phyloP scores from a whole-genome alignment of 2,888 invertebrate species.

The Pseudococcus longispinus region DNA sequence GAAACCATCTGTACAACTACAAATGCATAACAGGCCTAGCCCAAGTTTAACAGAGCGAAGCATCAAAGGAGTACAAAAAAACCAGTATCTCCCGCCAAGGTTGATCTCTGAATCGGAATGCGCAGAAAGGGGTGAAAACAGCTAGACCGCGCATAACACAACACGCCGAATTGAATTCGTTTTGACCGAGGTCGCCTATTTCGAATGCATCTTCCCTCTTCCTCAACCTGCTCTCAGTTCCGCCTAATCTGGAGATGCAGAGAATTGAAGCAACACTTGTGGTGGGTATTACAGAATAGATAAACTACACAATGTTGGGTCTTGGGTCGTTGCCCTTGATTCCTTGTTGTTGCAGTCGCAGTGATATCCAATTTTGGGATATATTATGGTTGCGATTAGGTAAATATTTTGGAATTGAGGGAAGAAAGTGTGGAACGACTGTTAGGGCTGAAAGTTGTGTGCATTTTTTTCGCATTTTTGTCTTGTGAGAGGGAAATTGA shows the following conservation, averaged over 20 bases:
- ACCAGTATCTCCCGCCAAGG: slow-evolving; percentile 17
- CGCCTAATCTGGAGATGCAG: slow-evolving; percentile 16
- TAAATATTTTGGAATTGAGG: too few relatives aligned
- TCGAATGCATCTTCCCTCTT: not conserved
- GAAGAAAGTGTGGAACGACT: too few relatives aligned
- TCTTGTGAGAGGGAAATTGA: too few relatives aligned
- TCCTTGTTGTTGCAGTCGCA: not conserved
- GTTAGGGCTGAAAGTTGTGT: too few relatives aligned
- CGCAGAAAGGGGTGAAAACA: slow-evolving; percentile 10
- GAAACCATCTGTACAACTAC: slow-evolving; percentile 42
- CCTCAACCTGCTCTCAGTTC: slow-evolving; percentile 30
- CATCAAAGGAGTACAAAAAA: not conserved
- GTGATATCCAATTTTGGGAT: not conserved
- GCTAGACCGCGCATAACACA: slow-evolving; percentile 53
- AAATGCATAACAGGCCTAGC: slow-evolving; percentile 22
- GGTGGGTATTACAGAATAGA: not conserved
- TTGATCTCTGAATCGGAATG: not conserved
- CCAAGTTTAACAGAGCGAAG: not conserved
- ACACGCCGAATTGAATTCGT: slow-evolving; percentile 52
- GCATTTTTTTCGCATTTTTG: too few relatives aligned
- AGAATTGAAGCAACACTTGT: slow-evolving; percentile 26
- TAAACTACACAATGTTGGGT: not conserved
- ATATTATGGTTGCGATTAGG: not conserved
- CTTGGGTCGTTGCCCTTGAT: slow-evolving; percentile 36
- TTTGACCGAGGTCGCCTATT: slow-evolving; percentile 51